Conservation (phyloP, 2,888 invertebrate genomes). For the Ametastegia equiseti region DNA sequence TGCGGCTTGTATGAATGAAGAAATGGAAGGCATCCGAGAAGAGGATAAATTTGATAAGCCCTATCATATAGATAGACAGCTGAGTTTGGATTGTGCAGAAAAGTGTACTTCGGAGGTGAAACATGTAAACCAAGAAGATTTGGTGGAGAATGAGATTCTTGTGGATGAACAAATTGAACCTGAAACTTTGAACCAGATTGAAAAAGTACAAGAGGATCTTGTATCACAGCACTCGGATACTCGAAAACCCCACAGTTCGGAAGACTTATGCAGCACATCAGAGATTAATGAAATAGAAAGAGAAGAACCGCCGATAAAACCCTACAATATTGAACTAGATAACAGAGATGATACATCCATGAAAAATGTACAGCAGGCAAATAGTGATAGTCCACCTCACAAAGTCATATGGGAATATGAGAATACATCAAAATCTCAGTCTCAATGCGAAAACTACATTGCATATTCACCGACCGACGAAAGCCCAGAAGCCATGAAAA, state of each 20-base stretch:
- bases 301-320: constrained; percentile 14
- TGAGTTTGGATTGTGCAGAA: not conserved
- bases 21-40: not conserved
- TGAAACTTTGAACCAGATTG: not conserved
- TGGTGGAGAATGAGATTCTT: constrained; percentile 46
- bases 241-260: not conserved
- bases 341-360: constrained; percentile 28
- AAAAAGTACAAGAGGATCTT: not conserved
- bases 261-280: constrained; percentile 25
- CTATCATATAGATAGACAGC: not conserved
- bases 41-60: not conserved
- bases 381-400: not conserved
- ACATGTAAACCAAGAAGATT: not conserved
- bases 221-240: not conserved
- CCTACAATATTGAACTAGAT: not conserved
- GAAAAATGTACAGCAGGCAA: not conserved
- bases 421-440: not conserved
- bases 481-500: constrained; percentile 53
- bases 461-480: constrained; percentile 15
- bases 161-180: constrained; percentile 45
- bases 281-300: not conserved
- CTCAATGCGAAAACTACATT: constrained; percentile 34
- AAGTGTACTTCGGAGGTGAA: not conserved
- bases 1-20: not conserved
- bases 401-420: not conserved